Evolutionary conservation across 2,113 vertebrate genomes (phyloP).

Genomic region (Eptesicus fuscus): DNA sequence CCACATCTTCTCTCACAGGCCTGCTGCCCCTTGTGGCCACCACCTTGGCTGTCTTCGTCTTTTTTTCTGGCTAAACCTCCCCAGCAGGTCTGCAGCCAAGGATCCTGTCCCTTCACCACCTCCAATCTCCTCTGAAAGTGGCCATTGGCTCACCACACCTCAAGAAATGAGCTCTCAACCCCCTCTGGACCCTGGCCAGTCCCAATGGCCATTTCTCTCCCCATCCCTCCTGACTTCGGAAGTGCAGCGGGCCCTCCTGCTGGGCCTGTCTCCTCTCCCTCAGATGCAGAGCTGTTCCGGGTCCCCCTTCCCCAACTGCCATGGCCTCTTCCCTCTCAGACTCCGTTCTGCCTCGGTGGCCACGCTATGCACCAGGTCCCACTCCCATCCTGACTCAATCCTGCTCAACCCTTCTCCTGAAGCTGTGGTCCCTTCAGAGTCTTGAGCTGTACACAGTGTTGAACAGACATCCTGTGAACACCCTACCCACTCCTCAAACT

Average conservation of each 20-base stretch:
- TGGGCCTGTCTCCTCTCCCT: neutral
- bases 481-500: neutral
- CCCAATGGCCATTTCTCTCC: neutral
- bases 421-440: neutral
- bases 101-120: neutral
- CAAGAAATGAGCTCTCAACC: accelerated
- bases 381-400: neutral
- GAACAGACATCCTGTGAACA: neutral
- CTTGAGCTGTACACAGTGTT: neutral
- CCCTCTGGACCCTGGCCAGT: neutral
- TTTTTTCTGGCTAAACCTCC: neutral
- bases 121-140: neutral
- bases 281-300: neutral
- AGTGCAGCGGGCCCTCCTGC: neutral
- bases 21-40: neutral
- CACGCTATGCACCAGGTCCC: neutral
- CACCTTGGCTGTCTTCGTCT: no score
- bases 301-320: neutral
- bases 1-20: neutral
- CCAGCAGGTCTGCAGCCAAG: neutral
- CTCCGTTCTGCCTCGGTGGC: neutral
- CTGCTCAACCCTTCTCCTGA: neutral
- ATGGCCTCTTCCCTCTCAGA: neutral
- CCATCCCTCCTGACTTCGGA: neutral
- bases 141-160: neutral